Evolutionary conservation across 2,113 vertebrate genomes (phyloP).

Genomic region (Dicentrarchus labrax): DNA sequence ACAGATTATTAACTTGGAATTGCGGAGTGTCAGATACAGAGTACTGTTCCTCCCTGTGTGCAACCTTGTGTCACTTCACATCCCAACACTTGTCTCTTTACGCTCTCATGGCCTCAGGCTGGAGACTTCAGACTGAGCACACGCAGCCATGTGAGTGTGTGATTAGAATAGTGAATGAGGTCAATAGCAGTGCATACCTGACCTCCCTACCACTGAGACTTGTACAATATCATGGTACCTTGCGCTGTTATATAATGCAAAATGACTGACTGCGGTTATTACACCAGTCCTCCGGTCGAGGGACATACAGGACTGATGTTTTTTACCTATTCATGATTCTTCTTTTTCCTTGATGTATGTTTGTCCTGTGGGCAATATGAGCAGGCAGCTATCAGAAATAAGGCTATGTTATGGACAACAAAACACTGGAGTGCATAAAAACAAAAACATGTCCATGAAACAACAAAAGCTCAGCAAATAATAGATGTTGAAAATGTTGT

Average conservation of each 20-base stretch:
- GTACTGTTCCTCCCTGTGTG: slow-evolving; percentile 23
- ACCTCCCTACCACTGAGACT: slow-evolving; percentile 57
- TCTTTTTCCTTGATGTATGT: slow-evolving; percentile 8
- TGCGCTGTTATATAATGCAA: slow-evolving; percentile 40
- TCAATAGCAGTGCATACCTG: slow-evolving; percentile 59
- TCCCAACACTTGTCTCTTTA: slow-evolving; percentile 39
- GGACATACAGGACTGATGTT: slow-evolving; percentile 1
- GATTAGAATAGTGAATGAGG: slow-evolving; percentile 55
- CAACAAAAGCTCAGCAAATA: background rate
- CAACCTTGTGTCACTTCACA: slow-evolving; percentile 42
- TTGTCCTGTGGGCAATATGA: slow-evolving; percentile 6
- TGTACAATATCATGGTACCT: slow-evolving; percentile 14
- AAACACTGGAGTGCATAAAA: slow-evolving; percentile 5
- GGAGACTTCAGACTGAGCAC: slow-evolving; percentile 38
- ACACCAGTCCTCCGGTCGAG: slow-evolving; percentile 24
- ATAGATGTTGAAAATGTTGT: too few relatives aligned
- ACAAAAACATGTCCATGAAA: background rate
- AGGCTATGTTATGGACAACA: background rate
- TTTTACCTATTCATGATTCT: background rate
- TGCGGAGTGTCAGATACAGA: slow-evolving; percentile 9
- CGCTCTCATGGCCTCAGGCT: slow-evolving; percentile 33
- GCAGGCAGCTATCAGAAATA: background rate
- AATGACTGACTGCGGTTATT: slow-evolving; percentile 51
- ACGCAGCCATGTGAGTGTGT: slow-evolving; percentile 19
- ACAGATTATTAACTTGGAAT: slow-evolving; percentile 30